phyloP scores from a whole-genome alignment of 1,140 invertebrate genomes.

The Radopholus similis region DNA sequence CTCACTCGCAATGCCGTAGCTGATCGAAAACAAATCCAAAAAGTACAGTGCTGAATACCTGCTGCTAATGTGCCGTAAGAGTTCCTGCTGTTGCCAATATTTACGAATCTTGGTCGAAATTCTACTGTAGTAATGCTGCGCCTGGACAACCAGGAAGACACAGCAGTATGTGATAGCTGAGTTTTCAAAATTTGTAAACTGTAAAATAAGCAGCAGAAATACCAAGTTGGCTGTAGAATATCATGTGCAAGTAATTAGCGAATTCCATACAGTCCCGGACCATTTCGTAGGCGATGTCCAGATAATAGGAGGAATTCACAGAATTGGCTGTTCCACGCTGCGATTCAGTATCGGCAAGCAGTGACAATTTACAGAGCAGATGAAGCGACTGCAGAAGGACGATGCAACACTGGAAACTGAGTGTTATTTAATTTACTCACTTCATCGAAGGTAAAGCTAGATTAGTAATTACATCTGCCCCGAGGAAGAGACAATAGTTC shows the following conservation, averaged over 20 bases:
- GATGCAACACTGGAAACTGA: conserved; percentile 31
- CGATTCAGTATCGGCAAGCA: conserved; percentile 23
- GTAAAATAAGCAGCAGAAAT: no score
- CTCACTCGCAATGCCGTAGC: conserved; percentile 36
- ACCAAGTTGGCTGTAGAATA: conserved; percentile 40
- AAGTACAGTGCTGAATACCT: conserved; percentile 16
- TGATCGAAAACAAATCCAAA: conserved; percentile 9
- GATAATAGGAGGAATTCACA: conserved; percentile 31
- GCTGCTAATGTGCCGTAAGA: conserved; percentile 41
- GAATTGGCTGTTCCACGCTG: conserved; percentile 25
- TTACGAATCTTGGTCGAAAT: conserved; percentile 42
- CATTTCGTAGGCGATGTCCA: conserved; percentile 34
- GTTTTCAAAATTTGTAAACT: no score
- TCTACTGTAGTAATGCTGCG: conserved; percentile 37
- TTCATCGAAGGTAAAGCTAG: not conserved
- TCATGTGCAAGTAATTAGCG: conserved; percentile 42
- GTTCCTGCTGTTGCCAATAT: conserved; percentile 44
- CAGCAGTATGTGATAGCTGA: conserved; percentile 39
- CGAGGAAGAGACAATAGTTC: conserved; percentile 35
- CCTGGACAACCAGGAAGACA: conserved; percentile 37
- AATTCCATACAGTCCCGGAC: conserved; percentile 39
- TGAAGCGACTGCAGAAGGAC: conserved; percentile 34
- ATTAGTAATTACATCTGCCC: conserved; percentile 32
- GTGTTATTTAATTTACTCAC: conserved; percentile 6
- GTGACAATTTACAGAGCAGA: conserved; percentile 32